Percentiles rank a stretch among this genome's conserved stretches.
Conservation (phyloP, 2,888 invertebrate genomes). For the Rhingia rostrata region DNA sequence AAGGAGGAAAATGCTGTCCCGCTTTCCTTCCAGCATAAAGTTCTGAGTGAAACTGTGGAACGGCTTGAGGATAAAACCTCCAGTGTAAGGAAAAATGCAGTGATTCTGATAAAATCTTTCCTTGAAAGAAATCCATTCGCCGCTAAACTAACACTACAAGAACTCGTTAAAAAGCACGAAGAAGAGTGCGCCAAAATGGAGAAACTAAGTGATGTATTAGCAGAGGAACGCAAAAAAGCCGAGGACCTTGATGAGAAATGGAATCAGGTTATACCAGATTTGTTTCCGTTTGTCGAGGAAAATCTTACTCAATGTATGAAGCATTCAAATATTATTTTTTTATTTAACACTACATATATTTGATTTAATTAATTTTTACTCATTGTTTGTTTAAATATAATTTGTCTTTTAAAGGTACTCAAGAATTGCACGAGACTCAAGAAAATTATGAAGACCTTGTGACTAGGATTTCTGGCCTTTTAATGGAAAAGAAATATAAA, state of each 20-base stretch:
- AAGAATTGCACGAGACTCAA: constrained; percentile 76
- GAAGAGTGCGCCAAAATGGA: constrained; percentile 81
- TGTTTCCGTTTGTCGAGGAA: constrained; percentile 79
- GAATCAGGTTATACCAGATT: constrained; percentile 78
- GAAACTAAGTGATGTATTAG: constrained; percentile 84
- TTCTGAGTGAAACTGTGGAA: constrained; percentile 87
- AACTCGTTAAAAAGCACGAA: constrained; percentile 86
- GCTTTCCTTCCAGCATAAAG: constrained; percentile 86
- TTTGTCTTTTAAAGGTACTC: constrained; percentile 73
- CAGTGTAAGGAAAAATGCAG: constrained; percentile 92
- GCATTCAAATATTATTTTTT: background rate
- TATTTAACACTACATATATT: too few species aligned
- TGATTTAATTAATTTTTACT: too few species aligned
- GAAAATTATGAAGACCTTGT: constrained; percentile 80
- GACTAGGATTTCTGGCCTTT: constrained; percentile 77
- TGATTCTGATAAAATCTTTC: constrained; percentile 85
- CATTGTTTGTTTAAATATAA: too few species aligned
- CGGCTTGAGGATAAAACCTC: constrained; percentile 93
- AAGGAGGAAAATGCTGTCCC: constrained; percentile 92
- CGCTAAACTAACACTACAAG: constrained; percentile 85
- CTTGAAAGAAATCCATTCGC: constrained; percentile 94
- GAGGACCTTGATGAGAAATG: constrained; percentile 83
- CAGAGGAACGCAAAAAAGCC: constrained; percentile 84
- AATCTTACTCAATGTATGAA: constrained; percentile 78
- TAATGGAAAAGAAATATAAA: constrained; percentile 80